phyloP scores from a whole-genome alignment of 2,888 invertebrate genomes.

The Volucella inanis region DNA sequence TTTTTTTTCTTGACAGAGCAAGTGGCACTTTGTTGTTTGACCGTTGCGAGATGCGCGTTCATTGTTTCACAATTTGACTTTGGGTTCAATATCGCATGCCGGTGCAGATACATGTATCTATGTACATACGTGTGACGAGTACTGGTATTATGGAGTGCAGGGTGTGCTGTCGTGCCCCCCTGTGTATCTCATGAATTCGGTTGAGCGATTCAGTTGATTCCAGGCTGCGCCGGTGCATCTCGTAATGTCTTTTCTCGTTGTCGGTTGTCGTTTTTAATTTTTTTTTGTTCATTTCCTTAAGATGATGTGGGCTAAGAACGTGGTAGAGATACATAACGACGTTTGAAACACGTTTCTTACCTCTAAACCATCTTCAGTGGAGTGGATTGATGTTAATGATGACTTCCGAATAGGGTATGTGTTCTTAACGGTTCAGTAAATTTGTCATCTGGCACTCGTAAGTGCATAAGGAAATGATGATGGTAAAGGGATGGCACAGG shows the following conservation, averaged over 20 bases:
- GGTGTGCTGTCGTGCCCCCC: conserved; percentile 40
- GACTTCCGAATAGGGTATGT: conserved; percentile 74
- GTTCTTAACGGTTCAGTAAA: conserved; percentile 71
- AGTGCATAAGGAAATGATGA: conserved; percentile 50
- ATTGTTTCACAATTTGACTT: conserved; percentile 74
- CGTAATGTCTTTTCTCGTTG: conserved; percentile 37
- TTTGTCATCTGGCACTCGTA: conserved; percentile 70
- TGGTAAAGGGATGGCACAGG: conserved; percentile 50
- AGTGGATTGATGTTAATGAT: conserved; percentile 74
- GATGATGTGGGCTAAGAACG: conserved; percentile 70
- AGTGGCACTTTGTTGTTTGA: conserved; percentile 66
- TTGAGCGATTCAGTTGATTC: conserved; percentile 75
- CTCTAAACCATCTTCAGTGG: conserved; percentile 53
- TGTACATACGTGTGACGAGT: too few relatives aligned
- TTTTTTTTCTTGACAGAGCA: conserved; percentile 51
- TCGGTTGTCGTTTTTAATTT: background rate
- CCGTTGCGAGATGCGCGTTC: conserved; percentile 71
- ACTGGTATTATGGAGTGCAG: conserved; percentile 1
- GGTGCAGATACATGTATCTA: conserved; percentile 13
- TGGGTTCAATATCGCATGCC: conserved; percentile 73
- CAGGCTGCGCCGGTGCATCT: conserved; percentile 74
- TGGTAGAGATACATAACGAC: conserved; percentile 39
- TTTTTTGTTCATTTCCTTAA: conserved; percentile 55
- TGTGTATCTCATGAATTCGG: conserved; percentile 67
- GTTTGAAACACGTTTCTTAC: conserved; percentile 67